A percentile compares a stretch with the other conserved stretches of the same genome.
These are phyloP conservation scores for Buathra laborator DNA, from an alignment of 2,888 invertebrate genomes.

Conservation along the genomic window DNA sequence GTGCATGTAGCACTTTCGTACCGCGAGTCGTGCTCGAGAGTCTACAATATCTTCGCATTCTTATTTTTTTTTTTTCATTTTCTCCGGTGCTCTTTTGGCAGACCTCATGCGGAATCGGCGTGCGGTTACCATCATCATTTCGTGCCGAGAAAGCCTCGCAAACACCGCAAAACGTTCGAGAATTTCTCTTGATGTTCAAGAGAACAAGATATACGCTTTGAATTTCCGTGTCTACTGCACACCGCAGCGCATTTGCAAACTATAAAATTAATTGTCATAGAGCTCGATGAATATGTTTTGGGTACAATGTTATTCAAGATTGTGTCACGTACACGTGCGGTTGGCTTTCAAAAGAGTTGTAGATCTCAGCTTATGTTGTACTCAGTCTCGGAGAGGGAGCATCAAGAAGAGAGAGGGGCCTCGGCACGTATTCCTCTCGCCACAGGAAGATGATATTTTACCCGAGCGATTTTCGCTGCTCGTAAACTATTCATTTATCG, in stretches of 20 bases:
- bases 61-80: constrained; percentile 34
- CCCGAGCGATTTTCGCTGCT: constrained; percentile 84
- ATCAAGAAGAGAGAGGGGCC: constrained; percentile 47
- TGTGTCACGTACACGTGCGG: constrained; percentile 67
- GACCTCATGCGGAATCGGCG: not conserved
- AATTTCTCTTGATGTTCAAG: constrained; percentile 32
- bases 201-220: constrained; percentile 50
- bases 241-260: constrained; percentile 54
- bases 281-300: constrained; percentile 35
- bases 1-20: constrained; percentile 54
- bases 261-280: constrained; percentile 58
- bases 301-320: constrained; percentile 47
- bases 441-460: constrained; percentile 81
- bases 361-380: constrained; percentile 28
- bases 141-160: constrained; percentile 11
- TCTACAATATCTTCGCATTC: constrained; percentile 30
- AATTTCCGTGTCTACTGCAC: constrained; percentile 34
- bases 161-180: constrained; percentile 1
- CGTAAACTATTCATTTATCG: constrained; percentile 85
- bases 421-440: constrained; percentile 73
- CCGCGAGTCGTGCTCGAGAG: constrained; percentile 28
- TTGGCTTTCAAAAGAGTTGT: constrained; percentile 50
- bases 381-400: constrained; percentile 28
- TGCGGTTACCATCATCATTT: constrained; percentile 18
- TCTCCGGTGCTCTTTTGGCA: constrained; percentile 52